These are phyloP conservation scores for Dimorphilus gyrociliatus DNA, from an alignment of 2,888 invertebrate genomes.

Conservation along the genomic window DNA sequence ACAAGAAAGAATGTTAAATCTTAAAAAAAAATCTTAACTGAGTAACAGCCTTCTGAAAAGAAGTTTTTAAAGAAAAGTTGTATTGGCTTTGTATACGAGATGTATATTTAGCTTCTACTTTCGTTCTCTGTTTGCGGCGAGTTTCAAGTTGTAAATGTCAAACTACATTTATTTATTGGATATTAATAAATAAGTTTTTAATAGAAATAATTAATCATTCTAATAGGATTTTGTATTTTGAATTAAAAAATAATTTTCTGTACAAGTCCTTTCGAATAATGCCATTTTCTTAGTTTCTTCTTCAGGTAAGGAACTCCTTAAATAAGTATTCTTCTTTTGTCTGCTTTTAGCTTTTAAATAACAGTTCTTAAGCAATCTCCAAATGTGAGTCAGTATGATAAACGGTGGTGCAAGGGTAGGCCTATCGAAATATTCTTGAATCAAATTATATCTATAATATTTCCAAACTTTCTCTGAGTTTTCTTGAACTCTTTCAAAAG, in stretches of 20 bases:
- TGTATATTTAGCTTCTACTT: no score
- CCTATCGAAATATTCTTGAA: slow-evolving; percentile 30
- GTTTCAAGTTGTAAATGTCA: no score
- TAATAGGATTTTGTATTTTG: no score
- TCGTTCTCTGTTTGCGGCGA: no score
- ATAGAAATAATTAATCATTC: no score
- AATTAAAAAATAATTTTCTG: slow-evolving; percentile 20
- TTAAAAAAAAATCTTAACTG: no score
- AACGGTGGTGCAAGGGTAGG: slow-evolving; percentile 33
- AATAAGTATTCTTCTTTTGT: slow-evolving; percentile 10
- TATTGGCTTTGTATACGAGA: no score
- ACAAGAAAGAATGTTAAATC: no score
- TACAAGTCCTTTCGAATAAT: slow-evolving; percentile 24
- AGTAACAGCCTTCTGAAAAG: no score
- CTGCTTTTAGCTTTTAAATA: slow-evolving; percentile 1
- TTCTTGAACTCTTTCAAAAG: slow-evolving; percentile 32
- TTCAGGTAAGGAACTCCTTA: slow-evolving; percentile 14
- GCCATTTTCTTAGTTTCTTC: slow-evolving; percentile 19
- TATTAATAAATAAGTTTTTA: no score
- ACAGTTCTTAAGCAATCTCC: slow-evolving; percentile 10
- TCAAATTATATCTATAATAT: slow-evolving; percentile 29
- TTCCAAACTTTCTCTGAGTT: slow-evolving; percentile 22
- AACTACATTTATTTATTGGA: no score
- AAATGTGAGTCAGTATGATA: slow-evolving; percentile 25
- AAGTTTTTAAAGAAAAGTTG: no score